Conservation (phyloP, 2,888 invertebrate species). For the Drepanosiphum platanoidis region DNA sequence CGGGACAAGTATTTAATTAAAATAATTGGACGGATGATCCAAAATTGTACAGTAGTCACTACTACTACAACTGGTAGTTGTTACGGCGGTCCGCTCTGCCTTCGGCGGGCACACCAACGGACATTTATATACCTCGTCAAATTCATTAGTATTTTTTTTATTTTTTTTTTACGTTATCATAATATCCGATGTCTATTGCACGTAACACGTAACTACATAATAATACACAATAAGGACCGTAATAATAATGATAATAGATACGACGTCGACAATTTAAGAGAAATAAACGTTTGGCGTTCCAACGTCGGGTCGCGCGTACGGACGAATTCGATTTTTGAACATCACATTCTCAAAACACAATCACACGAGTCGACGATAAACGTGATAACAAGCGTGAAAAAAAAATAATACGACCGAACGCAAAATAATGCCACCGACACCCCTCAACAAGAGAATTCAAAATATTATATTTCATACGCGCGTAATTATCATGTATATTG, state of each 20-base stretch:
- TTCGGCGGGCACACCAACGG: too few relatives aligned
- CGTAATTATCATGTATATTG: too few relatives aligned
- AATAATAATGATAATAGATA: background rate
- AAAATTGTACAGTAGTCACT: background rate
- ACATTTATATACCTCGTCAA: background rate
- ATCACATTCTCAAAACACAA: too few relatives aligned
- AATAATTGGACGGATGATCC: constrained; percentile 24
- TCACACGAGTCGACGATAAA: too few relatives aligned
- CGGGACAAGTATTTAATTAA: constrained; percentile 21
- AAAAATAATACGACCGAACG: too few relatives aligned
- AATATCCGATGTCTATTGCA: background rate
- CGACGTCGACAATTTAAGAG: background rate
- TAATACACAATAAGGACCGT: background rate
- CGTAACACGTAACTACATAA: background rate
- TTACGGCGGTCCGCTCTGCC: background rate
- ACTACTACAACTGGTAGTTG: background rate
- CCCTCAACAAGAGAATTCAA: too few relatives aligned
- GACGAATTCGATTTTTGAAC: background rate
- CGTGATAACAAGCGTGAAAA: too few relatives aligned
- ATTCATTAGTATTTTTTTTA: constrained; percentile 18
- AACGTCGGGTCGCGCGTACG: background rate
- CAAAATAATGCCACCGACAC: background rate
- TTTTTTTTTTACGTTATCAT: background rate
- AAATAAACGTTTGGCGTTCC: background rate
- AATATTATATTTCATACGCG: background rate